Percentiles rank a stretch among this genome's conserved stretches.
Evolutionary conservation across 2,797 vertebrate genomes (phyloP).

Genomic region (Picus viridis): DNA sequence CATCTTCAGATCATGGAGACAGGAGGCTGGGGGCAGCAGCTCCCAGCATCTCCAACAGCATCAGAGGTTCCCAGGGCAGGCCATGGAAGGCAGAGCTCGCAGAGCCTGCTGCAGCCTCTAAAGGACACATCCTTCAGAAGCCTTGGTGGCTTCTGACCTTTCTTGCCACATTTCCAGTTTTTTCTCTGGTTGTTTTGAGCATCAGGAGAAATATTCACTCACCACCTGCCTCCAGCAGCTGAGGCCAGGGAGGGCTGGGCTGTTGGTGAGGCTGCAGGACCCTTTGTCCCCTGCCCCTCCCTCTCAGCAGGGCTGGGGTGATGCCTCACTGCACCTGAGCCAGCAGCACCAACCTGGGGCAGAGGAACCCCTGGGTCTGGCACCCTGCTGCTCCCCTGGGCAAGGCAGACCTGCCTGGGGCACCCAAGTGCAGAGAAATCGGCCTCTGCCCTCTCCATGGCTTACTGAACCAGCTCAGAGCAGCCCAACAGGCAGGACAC

Average conservation of each 20-base stretch:
- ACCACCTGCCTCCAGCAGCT: background rate
- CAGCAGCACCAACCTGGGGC: background rate
- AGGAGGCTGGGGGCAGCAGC: background rate
- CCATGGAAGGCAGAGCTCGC: background rate
- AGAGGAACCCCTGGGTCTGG: background rate
- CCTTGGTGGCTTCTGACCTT: background rate
- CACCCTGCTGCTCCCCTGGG: background rate
- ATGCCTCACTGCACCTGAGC: background rate
- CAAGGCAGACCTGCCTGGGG: background rate
- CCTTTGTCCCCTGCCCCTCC: background rate
- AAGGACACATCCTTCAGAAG: background rate
- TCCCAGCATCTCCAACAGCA: background rate
- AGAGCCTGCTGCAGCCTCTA: background rate
- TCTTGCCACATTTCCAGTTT: background rate
- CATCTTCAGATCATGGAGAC: background rate
- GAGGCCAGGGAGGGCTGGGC: background rate
- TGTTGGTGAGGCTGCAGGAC: background rate
- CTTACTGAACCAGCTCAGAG: background rate
- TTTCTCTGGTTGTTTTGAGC: background rate
- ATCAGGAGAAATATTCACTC: accelerated
- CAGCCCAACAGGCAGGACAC: background rate
- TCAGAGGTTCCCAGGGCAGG: background rate
- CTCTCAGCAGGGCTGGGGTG: background rate
- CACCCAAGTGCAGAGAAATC: background rate
- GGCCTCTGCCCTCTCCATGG: background rate